Base-by-base conservation (phyloP, 2,113 vertebrate genomes). In the Damaliscus lunatus region DNA sequence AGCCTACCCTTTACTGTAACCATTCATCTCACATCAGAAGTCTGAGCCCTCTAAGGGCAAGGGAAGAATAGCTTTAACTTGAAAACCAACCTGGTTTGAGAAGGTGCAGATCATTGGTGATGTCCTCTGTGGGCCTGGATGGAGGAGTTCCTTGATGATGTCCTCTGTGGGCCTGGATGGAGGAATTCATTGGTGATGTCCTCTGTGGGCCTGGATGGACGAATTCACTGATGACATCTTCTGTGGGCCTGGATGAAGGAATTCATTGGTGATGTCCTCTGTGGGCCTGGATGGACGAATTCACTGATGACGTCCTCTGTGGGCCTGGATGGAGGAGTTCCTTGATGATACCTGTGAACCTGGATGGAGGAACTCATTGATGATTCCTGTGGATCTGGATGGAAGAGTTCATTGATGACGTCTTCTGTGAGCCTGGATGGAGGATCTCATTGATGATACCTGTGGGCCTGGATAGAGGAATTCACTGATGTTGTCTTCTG, bases 261-360 rank as follows among this genome's bases (percentile, higher is more conserved):
- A 3, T 15, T 62, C 29, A 0, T 15, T 62, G 60, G 7, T 31
- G 60, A 62, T 0, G 3, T 7, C 31, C 2, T 2, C 16, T 67
- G 62, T 67, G 62, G 16, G 62, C 33, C 33, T 19, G 8, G 62
- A 67, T 8, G 16, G 62, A n/a, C 16, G 7, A 67, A 7, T 36
- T 10, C 17, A 36, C 36, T 67, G n/a, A 67, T 17, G 7, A 16
- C 50, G n/a, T n/a, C n/a, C n/a, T n/a, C 62, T 67, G 33, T 64
- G 31, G 3, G 15, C 31, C 7, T 9, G 16, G 33, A 19, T n/a
- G 7, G 7, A 19, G 33, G 62, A 67, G 8, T 1, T n/a, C 33
- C 9, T 9, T 67, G 16, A 19, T n/a, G 5, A 59, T 0, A 2
- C 3, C 64, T 36, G 19, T 71, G 17, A 5, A 17, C n/a, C 17